These are phyloP conservation scores for Gallinago paraguaiae DNA, from an alignment of 2,113 vertebrate genomes.

Conservation along the genomic window DNA sequence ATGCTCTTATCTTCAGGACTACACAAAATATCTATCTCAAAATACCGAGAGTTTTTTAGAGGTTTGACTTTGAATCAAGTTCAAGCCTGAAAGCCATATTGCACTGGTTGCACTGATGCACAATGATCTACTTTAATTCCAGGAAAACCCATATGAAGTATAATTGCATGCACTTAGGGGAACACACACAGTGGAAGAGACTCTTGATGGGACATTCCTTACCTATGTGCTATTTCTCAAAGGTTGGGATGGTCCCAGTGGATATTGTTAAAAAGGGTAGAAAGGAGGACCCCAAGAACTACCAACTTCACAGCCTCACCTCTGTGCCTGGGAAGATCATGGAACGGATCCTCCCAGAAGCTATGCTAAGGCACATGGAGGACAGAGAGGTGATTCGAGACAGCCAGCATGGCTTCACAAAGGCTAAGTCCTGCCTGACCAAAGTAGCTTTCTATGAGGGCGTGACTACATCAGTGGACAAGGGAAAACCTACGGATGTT, in stretches of 20 bases:
- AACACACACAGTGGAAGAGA: not conserved
- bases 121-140: not conserved
- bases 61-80: not conserved
- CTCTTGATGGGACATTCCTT: fast-evolving
- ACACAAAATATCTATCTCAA: not conserved
- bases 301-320: not conserved
- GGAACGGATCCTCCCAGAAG: not conserved
- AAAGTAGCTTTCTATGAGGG: not conserved
- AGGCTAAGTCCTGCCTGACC: not conserved
- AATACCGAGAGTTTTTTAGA: not conserved
- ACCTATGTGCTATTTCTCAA: not conserved
- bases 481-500: not conserved
- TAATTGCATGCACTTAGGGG: not conserved
- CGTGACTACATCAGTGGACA: not conserved
- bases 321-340: not conserved
- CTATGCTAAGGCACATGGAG: not conserved
- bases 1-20: not conserved
- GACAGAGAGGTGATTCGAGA: not conserved
- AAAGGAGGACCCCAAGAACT: not conserved
- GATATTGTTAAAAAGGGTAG: not conserved
- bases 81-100: not conserved
- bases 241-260: not conserved
- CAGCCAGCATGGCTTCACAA: not conserved
- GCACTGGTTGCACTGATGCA: not conserved
- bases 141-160: not conserved